Base-by-base conservation (phyloP, 2,797 vertebrate genomes). In the Falco rusticolus region DNA sequence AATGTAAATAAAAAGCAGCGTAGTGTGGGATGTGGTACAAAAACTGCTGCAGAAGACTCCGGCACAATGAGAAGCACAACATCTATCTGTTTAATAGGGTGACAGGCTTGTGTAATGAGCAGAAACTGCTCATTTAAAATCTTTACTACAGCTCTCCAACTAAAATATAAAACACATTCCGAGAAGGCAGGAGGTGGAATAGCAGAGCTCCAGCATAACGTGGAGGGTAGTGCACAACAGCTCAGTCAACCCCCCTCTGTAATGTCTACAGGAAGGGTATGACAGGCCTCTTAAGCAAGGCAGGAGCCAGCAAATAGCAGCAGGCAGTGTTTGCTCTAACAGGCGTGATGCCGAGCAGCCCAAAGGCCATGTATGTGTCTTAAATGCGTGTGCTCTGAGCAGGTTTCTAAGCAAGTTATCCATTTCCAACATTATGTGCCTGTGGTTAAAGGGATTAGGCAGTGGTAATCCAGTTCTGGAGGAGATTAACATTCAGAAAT, bases 401-500 rank as follows among this genome's bases (percentile, higher is more conserved):
- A 89, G 61, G 80, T 90, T 93, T 74, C 90, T 84, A 82, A 94
- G 84, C 69, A 91, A 88, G 92, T 92, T 95, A 94, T 88, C 84
- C 76, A 89, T 91, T 95, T 92, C 77, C 70, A 94, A 74, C 74
- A 45, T 68, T 94, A 91, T 91, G 70, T 90, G 90, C 75, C 72
- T 91, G 84, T 92, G 83, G 94, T 96, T 96, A 97, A 95, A 94
- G 85, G 83, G 94, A 96, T 97, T 94, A 96, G 79, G 37, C 33
- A 39, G 84, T 86, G n/a, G 72, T 94, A 96, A 97, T 95, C 87
- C 76, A 90, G 91, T 84, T 95, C 89, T 95, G 94, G 85, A 85
- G 83, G 83, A 96, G 91, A 95, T 92, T 93, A 91, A 77, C 53
- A 93, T 92, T 79, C 71, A 71, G 76, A 95, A 94, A 76, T 72